phyloP scores from a whole-genome alignment of 2,888 invertebrate genomes.

The Drosophila vallismaia region DNA sequence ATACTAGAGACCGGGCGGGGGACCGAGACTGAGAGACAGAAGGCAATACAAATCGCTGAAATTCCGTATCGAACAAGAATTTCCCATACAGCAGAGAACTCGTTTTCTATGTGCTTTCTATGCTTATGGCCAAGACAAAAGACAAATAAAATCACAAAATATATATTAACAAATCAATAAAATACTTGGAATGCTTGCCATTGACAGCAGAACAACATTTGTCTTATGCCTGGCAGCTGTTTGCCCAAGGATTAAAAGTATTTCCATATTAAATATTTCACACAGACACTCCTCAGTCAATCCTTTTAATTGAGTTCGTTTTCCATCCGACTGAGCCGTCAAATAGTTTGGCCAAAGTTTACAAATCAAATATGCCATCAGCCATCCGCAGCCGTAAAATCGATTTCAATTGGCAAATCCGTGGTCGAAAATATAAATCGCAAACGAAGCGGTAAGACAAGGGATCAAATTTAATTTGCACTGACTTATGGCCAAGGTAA shows the following conservation, averaged over 20 bases:
- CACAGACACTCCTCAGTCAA: slow-evolving; percentile 39
- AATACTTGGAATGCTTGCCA: slow-evolving; percentile 30
- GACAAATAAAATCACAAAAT: slow-evolving; percentile 40
- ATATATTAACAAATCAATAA: slow-evolving; percentile 46
- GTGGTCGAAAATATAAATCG: not conserved
- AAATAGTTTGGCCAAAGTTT: slow-evolving; percentile 25
- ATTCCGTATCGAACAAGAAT: slow-evolving; percentile 39
- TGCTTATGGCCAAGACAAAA: slow-evolving; percentile 18
- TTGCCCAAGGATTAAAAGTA: slow-evolving; percentile 23
- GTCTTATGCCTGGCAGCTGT: slow-evolving; percentile 11
- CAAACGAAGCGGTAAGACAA: not conserved
- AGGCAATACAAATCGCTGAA: slow-evolving; percentile 27
- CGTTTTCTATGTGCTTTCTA: not conserved
- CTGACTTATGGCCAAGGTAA: not conserved
- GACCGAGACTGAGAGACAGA: not conserved
- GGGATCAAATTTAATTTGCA: not conserved
- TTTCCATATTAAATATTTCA: slow-evolving; percentile 43
- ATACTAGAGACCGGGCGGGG: too few relatives aligned
- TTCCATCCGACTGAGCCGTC: slow-evolving; percentile 16
- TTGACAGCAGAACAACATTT: slow-evolving; percentile 16
- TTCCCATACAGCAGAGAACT: slow-evolving; percentile 11
- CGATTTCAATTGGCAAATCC: slow-evolving; percentile 20
- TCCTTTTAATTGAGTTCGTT: slow-evolving; percentile 41
- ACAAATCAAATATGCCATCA: slow-evolving; percentile 37
- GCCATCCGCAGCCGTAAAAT: slow-evolving; percentile 28